Evolutionary conservation across 1,140 invertebrate species (phyloP).

Genomic region (Tetranychus urticae): DNA sequence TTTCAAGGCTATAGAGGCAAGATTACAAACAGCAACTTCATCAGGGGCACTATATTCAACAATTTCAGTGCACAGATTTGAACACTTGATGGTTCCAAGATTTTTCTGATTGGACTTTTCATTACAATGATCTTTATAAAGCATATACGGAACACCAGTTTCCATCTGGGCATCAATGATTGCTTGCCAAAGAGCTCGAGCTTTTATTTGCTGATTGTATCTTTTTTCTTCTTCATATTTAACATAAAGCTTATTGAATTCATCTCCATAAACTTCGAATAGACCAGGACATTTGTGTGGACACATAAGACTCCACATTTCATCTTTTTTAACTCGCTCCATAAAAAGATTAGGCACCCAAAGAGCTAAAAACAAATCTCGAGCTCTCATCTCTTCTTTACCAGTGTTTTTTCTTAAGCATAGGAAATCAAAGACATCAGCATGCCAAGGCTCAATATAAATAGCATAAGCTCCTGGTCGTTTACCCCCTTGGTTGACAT

Average conservation of each 20-base stretch:
- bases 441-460: constrained; percentile 97
- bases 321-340: constrained; percentile 70
- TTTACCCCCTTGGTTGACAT: constrained; percentile 76
- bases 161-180: constrained; percentile 91
- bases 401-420: constrained; percentile 85
- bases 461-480: constrained; percentile 96
- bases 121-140: constrained; percentile 94
- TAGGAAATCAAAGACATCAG: constrained; percentile 85
- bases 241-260: constrained; percentile 72
- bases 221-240: constrained; percentile 65
- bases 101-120: constrained; percentile 95
- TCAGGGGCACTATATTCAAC: constrained; percentile 49
- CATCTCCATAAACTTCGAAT: constrained; percentile 70
- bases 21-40: constrained; percentile 80
- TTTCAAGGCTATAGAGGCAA: constrained; percentile 92
- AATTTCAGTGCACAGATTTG: constrained; percentile 94
- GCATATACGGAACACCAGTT: constrained; percentile 93
- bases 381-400: constrained; percentile 68
- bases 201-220: constrained; percentile 48
- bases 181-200: constrained; percentile 73
- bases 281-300: constrained; percentile 77
- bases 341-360: constrained; percentile 99
- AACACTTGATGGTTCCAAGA: constrained; percentile 92
- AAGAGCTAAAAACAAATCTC: constrained; percentile 90
- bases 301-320: constrained; percentile 86